Evolutionary conservation across 2,888 invertebrate species (phyloP).

Genomic region (Dione juno): DNA sequence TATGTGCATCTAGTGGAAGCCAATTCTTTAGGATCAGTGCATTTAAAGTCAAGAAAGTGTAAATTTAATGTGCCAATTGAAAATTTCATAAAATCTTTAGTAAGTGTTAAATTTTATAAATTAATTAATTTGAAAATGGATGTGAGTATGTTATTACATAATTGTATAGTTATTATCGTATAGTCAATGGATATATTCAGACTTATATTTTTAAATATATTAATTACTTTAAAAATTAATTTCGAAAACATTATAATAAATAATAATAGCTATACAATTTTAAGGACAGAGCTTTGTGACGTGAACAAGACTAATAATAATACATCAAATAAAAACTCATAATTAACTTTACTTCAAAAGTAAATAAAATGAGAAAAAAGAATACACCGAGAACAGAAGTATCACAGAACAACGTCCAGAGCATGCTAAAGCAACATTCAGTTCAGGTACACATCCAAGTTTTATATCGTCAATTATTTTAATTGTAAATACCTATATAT

Average conservation of each 20-base stretch:
- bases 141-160: slow-evolving; percentile 36
- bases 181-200: slow-evolving; percentile 22
- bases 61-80: slow-evolving; percentile 57
- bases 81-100: slow-evolving; percentile 40
- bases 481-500: not conserved
- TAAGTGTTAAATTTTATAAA: slow-evolving; percentile 47
- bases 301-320: slow-evolving; percentile 12
- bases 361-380: slow-evolving; percentile 4
- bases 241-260: no score
- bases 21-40: slow-evolving; percentile 72
- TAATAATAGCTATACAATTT: slow-evolving; percentile 44
- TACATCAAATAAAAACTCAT: not conserved
- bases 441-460: slow-evolving; percentile 55
- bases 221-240: no score
- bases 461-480: slow-evolving; percentile 60
- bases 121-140: slow-evolving; percentile 41
- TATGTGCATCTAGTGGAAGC: slow-evolving; percentile 73
- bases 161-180: slow-evolving; percentile 37
- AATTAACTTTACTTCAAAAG: slow-evolving; percentile 14
- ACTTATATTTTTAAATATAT: not conserved
- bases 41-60: slow-evolving; percentile 43
- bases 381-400: slow-evolving; percentile 16
- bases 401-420: slow-evolving; percentile 65
- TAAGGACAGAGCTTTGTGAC: slow-evolving; percentile 53
- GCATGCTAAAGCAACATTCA: slow-evolving; percentile 73